Base-by-base conservation (phyloP, 2,888 invertebrate genomes). In the Thecocarcelia acutangulata region DNA sequence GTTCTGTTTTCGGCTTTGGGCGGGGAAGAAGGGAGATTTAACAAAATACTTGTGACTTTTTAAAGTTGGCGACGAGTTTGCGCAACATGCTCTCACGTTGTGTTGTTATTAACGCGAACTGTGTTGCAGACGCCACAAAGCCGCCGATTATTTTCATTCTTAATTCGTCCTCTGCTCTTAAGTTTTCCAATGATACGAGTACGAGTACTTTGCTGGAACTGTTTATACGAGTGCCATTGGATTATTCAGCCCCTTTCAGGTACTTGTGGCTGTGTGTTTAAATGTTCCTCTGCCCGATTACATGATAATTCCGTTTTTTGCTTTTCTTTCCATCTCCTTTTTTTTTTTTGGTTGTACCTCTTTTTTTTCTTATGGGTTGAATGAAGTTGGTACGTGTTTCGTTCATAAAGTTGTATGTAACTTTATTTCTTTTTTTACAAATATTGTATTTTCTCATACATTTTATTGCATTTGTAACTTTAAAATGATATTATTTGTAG, bases 1-100 rank as follows among this genome's bases (percentile, higher is more conserved):
- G 1, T 11, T 44, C 44, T 15, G n/a, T 15, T 54, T 28, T n/a
- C n/a, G n/a, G 12, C 15, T 13, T 42, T 9, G 0, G 13, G 4
- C 17, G n/a, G n/a, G 58, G n/a, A 33, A 58, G 48, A 50, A 37
- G 17, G 54, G 3, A 52, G 28, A 44, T 19, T 44, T 68, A 54
- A 63, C 12, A 69, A 70, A 77, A 48, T 74, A 66, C 68, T 72
- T 80, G 80, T 75, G 80, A 79, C 76, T 79, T 76, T 83, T 70
- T 81, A 76, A 72, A 68, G 46, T 83, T 78, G 83, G 79, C 81
- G 81, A 83, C 83, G 81, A 80, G 80, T 83, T 83, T 76, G 82
- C 82, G 74, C 80, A 83, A 85, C 85, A 85, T 84, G 85, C 84
- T 76, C 85, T 85, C 85, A 85, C 83, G 85, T 85, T 83, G 85